Percentiles rank a stretch among this genome's conserved stretches.
Conservation (phyloP, 1,140 invertebrate species). For the Lordiphosa mommai region DNA sequence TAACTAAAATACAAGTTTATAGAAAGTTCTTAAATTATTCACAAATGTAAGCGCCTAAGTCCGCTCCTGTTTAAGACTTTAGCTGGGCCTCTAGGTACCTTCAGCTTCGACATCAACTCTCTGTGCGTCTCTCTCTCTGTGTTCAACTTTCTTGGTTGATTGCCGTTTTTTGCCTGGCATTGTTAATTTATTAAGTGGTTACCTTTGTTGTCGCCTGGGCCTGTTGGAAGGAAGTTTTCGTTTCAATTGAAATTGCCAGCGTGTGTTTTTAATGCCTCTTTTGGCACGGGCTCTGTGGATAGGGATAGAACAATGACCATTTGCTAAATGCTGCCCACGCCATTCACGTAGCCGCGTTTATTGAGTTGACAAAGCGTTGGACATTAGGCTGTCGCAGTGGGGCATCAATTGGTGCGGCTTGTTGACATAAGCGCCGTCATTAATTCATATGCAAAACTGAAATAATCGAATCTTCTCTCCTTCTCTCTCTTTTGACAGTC, state of each 20-base stretch:
- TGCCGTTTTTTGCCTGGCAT: slow-evolving; percentile 62
- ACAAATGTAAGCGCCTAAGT: neutral
- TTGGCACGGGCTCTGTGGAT: slow-evolving; percentile 26
- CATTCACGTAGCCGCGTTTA: slow-evolving; percentile 2
- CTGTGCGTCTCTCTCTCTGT: slow-evolving; percentile 1
- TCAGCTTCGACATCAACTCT: slow-evolving; percentile 1
- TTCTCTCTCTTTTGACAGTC: slow-evolving; percentile 43
- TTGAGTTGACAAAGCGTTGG: slow-evolving; percentile 36
- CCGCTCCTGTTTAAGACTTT: neutral
- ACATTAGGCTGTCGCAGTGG: slow-evolving; percentile 52
- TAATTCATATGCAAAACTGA: slow-evolving; percentile 27
- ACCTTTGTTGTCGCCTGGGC: slow-evolving; percentile 66
- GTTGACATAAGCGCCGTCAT: slow-evolving; percentile 70
- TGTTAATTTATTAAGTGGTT: slow-evolving; percentile 77
- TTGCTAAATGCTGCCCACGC: slow-evolving; percentile 54
- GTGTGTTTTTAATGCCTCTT: slow-evolving; percentile 42
- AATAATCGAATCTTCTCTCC: slow-evolving; percentile 1
- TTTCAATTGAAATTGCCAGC: slow-evolving; percentile 49
- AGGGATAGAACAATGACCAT: slow-evolving; percentile 35
- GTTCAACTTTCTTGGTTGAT: slow-evolving; percentile 35
- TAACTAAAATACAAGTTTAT: too few relatives aligned
- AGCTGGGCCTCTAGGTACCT: slow-evolving; percentile 17
- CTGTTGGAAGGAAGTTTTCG: slow-evolving; percentile 27
- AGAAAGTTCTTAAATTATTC: too few relatives aligned
- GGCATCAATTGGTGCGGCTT: slow-evolving; percentile 33